A percentile compares a stretch with the other conserved stretches of the same genome.
These are phyloP conservation scores for Macrosoma leucophasiata DNA, from an alignment of 2,888 invertebrate species.

Conservation along the genomic window DNA sequence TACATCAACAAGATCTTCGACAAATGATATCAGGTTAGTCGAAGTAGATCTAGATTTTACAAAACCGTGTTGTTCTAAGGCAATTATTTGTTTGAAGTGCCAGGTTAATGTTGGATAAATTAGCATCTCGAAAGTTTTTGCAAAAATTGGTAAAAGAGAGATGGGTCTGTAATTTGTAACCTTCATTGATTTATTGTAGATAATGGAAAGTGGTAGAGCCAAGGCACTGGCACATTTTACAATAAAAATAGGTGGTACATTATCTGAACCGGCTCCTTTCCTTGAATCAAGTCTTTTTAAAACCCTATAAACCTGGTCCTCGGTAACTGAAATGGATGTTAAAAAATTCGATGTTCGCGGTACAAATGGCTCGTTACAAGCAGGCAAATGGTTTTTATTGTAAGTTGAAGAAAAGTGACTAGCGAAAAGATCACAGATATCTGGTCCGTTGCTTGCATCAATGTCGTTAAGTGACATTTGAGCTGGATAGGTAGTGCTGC, in stretches of 20 bases:
- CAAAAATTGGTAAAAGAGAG: conserved; percentile 4
- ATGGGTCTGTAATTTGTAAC: conserved; percentile 7
- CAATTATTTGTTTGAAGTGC: conserved; percentile 1
- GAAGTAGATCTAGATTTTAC: conserved; percentile 12
- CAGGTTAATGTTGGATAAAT: background rate
- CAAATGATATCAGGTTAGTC: conserved; percentile 13
- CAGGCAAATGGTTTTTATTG: too few relatives aligned
- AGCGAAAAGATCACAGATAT: conserved; percentile 5
- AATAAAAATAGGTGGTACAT: conserved; percentile 12
- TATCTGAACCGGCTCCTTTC: conserved; percentile 15
- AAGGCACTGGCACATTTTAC: conserved; percentile 7
- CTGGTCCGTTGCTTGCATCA: background rate
- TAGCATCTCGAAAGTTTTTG: conserved; percentile 5
- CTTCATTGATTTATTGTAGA: conserved; percentile 7
- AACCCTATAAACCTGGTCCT: background rate
- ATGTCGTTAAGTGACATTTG: background rate
- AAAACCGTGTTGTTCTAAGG: conserved; percentile 6
- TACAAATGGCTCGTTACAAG: too few relatives aligned
- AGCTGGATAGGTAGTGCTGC: background rate
- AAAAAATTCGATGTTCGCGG: conserved; percentile 1
- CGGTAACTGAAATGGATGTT: background rate
- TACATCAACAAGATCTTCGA: conserved; percentile 5
- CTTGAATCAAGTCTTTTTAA: conserved; percentile 8
- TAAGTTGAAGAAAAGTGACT: background rate
- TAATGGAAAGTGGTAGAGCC: conserved; percentile 3